Evolutionary conservation across 2,888 invertebrate species (phyloP).

Genomic region (Iselma pallidipennis): DNA sequence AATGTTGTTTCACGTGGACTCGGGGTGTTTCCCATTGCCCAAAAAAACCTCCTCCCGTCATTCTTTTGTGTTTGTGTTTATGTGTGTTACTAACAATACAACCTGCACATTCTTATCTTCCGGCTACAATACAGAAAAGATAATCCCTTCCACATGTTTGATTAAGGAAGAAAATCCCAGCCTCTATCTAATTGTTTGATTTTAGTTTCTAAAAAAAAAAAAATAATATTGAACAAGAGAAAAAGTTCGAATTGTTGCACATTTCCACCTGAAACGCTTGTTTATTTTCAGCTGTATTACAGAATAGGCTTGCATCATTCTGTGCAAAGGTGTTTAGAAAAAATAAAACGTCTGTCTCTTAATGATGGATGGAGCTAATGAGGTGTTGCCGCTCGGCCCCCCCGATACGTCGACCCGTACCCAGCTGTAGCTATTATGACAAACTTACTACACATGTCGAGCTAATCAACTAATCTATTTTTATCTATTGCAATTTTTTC

Average conservation of each 20-base stretch:
- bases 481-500: slow-evolving; percentile 44
- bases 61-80: slow-evolving; percentile 27
- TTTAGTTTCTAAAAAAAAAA: not conserved
- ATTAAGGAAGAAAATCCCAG: slow-evolving; percentile 2
- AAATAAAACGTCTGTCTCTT: slow-evolving; percentile 30
- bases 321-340: slow-evolving; percentile 20
- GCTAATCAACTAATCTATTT: slow-evolving; percentile 46
- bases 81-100: slow-evolving; percentile 29
- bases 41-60: slow-evolving; percentile 15
- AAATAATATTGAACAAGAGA: not conserved
- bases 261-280: not conserved
- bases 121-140: slow-evolving; percentile 16
- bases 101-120: slow-evolving; percentile 32
- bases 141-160: slow-evolving; percentile 26
- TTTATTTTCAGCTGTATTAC: slow-evolving; percentile 1
- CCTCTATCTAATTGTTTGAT: not conserved
- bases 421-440: slow-evolving; percentile 48
- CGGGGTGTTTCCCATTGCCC: slow-evolving; percentile 27
- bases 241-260: not conserved
- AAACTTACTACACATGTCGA: slow-evolving; percentile 44
- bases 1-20: slow-evolving; percentile 44
- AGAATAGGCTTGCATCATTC: slow-evolving; percentile 20
- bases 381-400: slow-evolving; percentile 41
- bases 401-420: slow-evolving; percentile 19
- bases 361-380: slow-evolving; percentile 54